Percentiles rank a stretch among this genome's conserved stretches.
These are phyloP conservation scores for Conus canariensis DNA, from an alignment of 2,888 invertebrate species.

Conservation along the genomic window DNA sequence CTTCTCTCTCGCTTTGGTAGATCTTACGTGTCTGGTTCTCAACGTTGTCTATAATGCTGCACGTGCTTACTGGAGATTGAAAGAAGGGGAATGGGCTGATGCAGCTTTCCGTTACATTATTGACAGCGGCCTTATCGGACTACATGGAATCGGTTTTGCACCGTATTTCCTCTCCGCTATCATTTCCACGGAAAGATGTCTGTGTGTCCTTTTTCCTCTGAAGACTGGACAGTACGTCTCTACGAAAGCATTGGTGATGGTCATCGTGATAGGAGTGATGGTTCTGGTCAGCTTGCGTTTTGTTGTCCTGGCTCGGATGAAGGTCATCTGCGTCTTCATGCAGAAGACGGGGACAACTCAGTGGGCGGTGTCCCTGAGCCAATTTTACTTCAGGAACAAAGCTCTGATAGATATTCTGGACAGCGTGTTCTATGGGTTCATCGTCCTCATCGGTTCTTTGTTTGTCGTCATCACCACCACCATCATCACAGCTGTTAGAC, in stretches of 20 bases:
- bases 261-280: background rate
- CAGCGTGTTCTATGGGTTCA: constrained; percentile 2
- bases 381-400: constrained; percentile 20
- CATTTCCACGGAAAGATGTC: constrained; percentile 34
- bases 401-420: constrained; percentile 3
- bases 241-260: constrained; percentile 7
- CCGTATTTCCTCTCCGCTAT: constrained; percentile 22
- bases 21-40: background rate
- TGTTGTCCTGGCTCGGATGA: background rate
- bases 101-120: background rate
- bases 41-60: constrained; percentile 6
- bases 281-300: background rate
- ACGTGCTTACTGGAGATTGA: background rate
- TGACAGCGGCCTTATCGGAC: constrained; percentile 10
- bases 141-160: constrained; percentile 33
- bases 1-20: background rate
- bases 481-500: constrained; percentile 31
- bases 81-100: background rate
- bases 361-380: constrained; percentile 9
- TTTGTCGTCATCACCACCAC: constrained; percentile 17
- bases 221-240: background rate
- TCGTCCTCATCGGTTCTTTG: background rate
- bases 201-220: constrained; percentile 35
- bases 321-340: constrained; percentile 3
- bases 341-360: background rate